Conservation (phyloP, 2,888 invertebrate species). For the Aphodius granarius region DNA sequence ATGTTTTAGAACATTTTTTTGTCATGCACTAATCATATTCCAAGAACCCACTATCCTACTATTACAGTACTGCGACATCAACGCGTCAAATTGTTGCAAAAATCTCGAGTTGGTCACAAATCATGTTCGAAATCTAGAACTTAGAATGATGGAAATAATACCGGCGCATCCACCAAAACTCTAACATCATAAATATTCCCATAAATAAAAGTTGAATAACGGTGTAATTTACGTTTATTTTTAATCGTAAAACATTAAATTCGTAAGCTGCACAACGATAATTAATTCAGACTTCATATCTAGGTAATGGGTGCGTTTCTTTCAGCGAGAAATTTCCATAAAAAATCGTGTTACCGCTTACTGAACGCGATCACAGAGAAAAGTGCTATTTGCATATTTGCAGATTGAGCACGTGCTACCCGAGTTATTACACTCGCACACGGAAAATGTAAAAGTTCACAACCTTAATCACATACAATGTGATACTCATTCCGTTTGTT, state of each 20-base stretch:
- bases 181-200: too few species aligned
- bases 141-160: too few species aligned
- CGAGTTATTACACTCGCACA: background rate
- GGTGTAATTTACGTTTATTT: background rate
- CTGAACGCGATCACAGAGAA: background rate
- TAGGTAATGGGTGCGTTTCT: background rate
- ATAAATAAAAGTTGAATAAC: too few species aligned
- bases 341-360: background rate
- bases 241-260: background rate
- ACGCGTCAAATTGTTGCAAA: too few species aligned
- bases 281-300: background rate
- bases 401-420: background rate
- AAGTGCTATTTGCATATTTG: background rate
- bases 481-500: background rate
- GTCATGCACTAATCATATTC: too few species aligned
- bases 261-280: background rate
- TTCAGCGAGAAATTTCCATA: background rate
- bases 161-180: too few species aligned
- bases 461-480: background rate
- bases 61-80: too few species aligned
- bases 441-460: background rate
- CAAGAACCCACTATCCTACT: too few species aligned
- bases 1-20: too few species aligned
- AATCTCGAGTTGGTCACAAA: too few species aligned
- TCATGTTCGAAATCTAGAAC: too few species aligned